phyloP scores from a whole-genome alignment of 2,113 vertebrate species.

The Petaurus breviceps region DNA sequence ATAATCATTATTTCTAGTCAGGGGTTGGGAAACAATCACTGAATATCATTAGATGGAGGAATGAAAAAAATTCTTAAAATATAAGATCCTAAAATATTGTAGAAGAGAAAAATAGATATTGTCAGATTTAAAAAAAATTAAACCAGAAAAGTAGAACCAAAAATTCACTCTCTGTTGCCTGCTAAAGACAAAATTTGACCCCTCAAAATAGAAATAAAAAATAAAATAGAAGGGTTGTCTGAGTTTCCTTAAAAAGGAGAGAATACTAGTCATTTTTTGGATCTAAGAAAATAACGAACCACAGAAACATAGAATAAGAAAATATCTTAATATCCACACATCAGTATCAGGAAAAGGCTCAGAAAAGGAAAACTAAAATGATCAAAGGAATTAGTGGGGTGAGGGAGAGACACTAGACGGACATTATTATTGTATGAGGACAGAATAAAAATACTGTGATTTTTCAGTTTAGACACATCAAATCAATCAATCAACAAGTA shows the following conservation, averaged over 20 bases:
- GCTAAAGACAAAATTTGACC: conserved; percentile 46
- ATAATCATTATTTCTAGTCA: neutral
- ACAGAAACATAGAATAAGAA: neutral
- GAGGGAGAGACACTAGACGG: no score
- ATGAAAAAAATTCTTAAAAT: conserved; percentile 17
- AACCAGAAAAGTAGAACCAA: conserved; percentile 29
- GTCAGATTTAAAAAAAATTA: neutral
- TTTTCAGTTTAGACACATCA: neutral
- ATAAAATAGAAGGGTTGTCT: neutral
- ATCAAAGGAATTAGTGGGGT: neutral
- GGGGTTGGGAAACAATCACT: neutral
- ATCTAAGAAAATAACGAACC: neutral
- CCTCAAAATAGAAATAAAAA: neutral
- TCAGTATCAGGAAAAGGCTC: neutral
- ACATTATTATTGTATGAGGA: neutral
- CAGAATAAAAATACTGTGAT: neutral
- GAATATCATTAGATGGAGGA: neutral
- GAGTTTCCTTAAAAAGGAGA: neutral
- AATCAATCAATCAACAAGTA: neutral
- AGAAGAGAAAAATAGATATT: conserved; percentile 15
- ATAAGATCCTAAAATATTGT: conserved; percentile 13
- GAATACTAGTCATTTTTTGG: neutral
- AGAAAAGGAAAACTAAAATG: neutral
- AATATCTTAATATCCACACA: neutral
- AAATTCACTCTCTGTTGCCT: conserved; percentile 13